phyloP scores from a whole-genome alignment of 2,113 vertebrate genomes.

The Hypocryptadius cinnamomeus region DNA sequence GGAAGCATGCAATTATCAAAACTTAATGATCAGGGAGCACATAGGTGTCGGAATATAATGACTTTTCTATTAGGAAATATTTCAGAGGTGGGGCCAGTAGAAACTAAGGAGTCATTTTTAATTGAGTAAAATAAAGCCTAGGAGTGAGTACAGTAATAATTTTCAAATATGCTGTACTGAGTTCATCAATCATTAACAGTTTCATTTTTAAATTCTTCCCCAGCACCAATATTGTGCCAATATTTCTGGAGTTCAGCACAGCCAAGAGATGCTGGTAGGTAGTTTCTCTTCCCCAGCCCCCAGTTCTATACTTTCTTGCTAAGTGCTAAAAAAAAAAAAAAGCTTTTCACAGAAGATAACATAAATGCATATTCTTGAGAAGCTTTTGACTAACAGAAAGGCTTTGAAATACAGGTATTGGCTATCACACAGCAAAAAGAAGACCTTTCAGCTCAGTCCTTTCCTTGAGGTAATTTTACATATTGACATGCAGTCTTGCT shows the following conservation, averaged over 20 bases:
- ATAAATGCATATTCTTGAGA: neutral
- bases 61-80: neutral
- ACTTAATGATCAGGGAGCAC: neutral
- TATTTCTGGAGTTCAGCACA: neutral
- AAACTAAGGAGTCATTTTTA: slow-evolving; percentile 45
- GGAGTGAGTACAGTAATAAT: neutral
- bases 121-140: slow-evolving; percentile 5
- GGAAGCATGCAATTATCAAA: neutral
- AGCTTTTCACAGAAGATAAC: neutral
- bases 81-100: slow-evolving; percentile 1
- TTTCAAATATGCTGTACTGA: neutral
- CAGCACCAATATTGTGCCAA: neutral
- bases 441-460: neutral
- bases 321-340: neutral
- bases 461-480: neutral
- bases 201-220: neutral
- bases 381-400: neutral
- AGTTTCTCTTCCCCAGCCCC: neutral
- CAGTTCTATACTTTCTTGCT: neutral
- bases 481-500: neutral
- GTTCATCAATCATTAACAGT: neutral
- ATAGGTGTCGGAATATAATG: neutral
- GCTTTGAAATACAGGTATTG: slow-evolving; percentile 10
- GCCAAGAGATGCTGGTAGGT: neutral
- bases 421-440: neutral